Evolutionary conservation across 2,797 vertebrate species (phyloP).

Genomic region (Euthynnus affinis): DNA sequence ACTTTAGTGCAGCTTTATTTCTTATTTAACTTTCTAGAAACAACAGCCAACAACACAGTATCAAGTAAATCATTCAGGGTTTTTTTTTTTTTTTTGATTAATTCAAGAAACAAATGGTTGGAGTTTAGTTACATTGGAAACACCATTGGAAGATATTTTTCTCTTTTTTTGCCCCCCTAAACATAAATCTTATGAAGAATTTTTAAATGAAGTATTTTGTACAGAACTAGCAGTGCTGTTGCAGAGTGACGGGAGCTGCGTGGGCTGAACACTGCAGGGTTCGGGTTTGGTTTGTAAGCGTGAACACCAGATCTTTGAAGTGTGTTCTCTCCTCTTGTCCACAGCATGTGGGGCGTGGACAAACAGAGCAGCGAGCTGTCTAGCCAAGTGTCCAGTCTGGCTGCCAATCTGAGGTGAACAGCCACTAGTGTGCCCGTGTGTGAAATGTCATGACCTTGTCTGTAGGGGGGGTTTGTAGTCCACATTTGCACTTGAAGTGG

Average conservation of each 20-base stretch:
- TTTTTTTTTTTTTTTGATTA: no score
- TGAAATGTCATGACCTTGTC: constrained; percentile 75
- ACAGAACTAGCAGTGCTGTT: not conserved
- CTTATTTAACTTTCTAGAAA: not conserved
- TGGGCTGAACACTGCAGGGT: not conserved
- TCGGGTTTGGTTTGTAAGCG: constrained; percentile 46
- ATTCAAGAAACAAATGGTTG: not conserved
- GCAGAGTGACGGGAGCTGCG: not conserved
- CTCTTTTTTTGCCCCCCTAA: no score
- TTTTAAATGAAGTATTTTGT: not conserved
- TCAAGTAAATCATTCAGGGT: not conserved
- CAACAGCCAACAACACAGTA: not conserved
- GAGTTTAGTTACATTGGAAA: not conserved
- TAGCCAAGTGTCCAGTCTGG: constrained; percentile 89
- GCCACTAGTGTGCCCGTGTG: constrained; percentile 78
- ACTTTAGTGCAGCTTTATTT: not conserved
- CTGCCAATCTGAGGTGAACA: constrained; percentile 89
- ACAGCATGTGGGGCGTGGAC: constrained; percentile 91
- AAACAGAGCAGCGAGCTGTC: constrained; percentile 89
- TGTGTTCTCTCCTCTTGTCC: constrained; percentile 85
- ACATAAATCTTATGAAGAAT: not conserved
- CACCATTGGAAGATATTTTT: not conserved
- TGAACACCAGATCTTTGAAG: constrained; percentile 78
- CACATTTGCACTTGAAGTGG: constrained; percentile 16
- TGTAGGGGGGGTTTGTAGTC: constrained; percentile 37